Percentiles rank a stretch among this genome's conserved stretches.
These are phyloP conservation scores for Popillia japonica DNA, from an alignment of 1,140 invertebrate species.

Conservation along the genomic window DNA sequence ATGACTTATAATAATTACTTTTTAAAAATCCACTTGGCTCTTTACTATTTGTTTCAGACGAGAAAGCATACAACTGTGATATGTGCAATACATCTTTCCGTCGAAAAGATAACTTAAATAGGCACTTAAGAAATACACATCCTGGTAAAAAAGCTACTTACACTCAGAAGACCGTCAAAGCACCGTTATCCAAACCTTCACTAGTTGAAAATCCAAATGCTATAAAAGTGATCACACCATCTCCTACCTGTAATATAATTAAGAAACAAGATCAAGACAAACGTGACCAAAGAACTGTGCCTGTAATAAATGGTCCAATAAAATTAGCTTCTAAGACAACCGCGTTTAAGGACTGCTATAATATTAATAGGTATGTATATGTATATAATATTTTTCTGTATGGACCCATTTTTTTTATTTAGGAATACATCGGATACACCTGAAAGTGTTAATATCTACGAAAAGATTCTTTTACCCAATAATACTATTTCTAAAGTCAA, in stretches of 20 bases:
- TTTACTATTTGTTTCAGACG: constrained; percentile 60
- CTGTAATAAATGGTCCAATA: constrained; percentile 56
- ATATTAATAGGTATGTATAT: constrained; percentile 54
- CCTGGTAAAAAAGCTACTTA: constrained; percentile 59
- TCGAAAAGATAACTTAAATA: constrained; percentile 70
- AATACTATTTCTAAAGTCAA: constrained; percentile 16
- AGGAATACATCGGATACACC: constrained; percentile 36
- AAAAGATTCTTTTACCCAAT: constrained; percentile 49
- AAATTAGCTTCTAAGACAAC: constrained; percentile 59
- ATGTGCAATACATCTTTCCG: constrained; percentile 67
- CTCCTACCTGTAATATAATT: constrained; percentile 49
- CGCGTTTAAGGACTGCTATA: constrained; percentile 57
- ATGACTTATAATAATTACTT: too few relatives aligned
- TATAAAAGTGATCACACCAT: constrained; percentile 57
- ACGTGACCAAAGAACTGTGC: constrained; percentile 40
- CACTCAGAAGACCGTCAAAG: constrained; percentile 41
- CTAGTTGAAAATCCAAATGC: constrained; percentile 57
- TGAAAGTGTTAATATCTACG: constrained; percentile 48
- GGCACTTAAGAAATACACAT: constrained; percentile 72
- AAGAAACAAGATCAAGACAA: constrained; percentile 40
- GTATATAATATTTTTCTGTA: too few relatives aligned
- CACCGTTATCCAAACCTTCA: constrained; percentile 32
- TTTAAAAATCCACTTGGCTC: too few relatives aligned
- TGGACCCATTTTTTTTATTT: background rate
- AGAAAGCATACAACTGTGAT: constrained; percentile 67